Evolutionary conservation across 2,888 invertebrate species (phyloP), one percentile per base, ranked within the genome.

Genomic region (Lasioglossum lativentre): DNA sequence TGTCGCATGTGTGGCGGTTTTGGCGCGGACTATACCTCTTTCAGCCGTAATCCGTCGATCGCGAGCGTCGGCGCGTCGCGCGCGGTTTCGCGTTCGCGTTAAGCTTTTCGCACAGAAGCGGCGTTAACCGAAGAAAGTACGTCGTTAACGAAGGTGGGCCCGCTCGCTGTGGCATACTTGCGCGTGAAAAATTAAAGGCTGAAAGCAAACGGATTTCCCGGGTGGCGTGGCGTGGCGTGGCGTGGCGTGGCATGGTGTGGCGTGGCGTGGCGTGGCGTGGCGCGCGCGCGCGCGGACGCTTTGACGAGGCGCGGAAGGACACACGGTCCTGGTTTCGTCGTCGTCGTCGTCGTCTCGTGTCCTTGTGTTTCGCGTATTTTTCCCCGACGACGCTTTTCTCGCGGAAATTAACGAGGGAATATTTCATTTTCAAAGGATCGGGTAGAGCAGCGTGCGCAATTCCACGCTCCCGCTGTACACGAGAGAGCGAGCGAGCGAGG

Each of bases 381-480:
- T 83, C 81, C 80, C 79, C 80, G 12, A 75, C 86, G 87, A 89
- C 85, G 90, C 87, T 89, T 90, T 90, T 84, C 88, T 88, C 88
- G 80, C 82, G 86, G 86, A 88, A 90, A 89, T 89, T 90, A 92
- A 90, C 89, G 91, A 90, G 88, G 86, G 85, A 90, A 88, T 89
- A 87, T 91, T 89, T 86, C 88, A 82, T 88, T 91, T 90, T 91
- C 91, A 86, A 90, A 92, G 90, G 86, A 87, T 85, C 73, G 84
- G 56, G 59, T 56, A 42, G 76, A 81, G 88, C 68, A 80, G 63
- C 56, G 63, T 70, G 72, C 74, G 73, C 30, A 30, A 27, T 27
- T 63, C 27, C 59, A 12, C 27, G 16, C 30, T 27, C 4, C 14
- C 30, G 30, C 30, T 63, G 30, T 16, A 27, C 23, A 27, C 23